These are phyloP conservation scores for Trachythela sp. DNA, from an alignment of 64 coral and sea anemone genomes.

Conservation along the genomic window DNA sequence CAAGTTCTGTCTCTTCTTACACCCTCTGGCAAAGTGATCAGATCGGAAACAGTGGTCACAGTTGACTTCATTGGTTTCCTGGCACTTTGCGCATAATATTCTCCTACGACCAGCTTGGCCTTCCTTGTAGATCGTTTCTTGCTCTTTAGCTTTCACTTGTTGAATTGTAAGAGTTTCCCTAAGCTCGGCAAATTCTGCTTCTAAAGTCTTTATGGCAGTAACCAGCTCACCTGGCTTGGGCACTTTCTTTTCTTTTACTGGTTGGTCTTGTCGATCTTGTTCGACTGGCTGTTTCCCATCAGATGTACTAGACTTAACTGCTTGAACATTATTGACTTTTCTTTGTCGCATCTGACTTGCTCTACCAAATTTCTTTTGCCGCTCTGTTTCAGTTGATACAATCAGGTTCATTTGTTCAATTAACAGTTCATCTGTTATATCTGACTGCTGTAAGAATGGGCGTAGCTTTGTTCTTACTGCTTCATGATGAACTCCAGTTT, in stretches of 20 bases:
- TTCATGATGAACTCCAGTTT: too few species aligned
- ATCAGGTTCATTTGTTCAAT: too few species aligned
- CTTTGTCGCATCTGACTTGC: background rate
- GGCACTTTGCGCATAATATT: too few species aligned
- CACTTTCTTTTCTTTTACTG: conserved; percentile 15
- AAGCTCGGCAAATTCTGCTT: conserved; percentile 9
- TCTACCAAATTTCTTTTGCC: conserved; percentile 13
- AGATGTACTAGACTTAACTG: background rate
- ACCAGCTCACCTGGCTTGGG: conserved; percentile 10
- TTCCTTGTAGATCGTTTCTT: background rate
- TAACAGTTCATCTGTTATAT: too few species aligned
- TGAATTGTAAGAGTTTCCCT: conserved; percentile 12
- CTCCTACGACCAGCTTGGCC: conserved; percentile 8
- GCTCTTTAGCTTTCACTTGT: conserved; percentile 11
- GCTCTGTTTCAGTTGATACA: conserved; percentile 21
- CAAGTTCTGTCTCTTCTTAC: conserved; percentile 34
- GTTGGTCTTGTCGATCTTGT: too few species aligned
- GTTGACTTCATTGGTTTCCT: too few species aligned
- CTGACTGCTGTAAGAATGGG: too few species aligned
- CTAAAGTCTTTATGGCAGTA: background rate
- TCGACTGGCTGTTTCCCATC: too few species aligned
- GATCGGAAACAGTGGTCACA: too few species aligned
- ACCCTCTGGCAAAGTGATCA: conserved; percentile 52
- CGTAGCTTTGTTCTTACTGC: too few species aligned
- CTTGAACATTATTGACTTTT: conserved; percentile 6